Base-by-base conservation (phyloP, 2,888 invertebrate genomes). In the Dyspetes luteomarginatus region DNA sequence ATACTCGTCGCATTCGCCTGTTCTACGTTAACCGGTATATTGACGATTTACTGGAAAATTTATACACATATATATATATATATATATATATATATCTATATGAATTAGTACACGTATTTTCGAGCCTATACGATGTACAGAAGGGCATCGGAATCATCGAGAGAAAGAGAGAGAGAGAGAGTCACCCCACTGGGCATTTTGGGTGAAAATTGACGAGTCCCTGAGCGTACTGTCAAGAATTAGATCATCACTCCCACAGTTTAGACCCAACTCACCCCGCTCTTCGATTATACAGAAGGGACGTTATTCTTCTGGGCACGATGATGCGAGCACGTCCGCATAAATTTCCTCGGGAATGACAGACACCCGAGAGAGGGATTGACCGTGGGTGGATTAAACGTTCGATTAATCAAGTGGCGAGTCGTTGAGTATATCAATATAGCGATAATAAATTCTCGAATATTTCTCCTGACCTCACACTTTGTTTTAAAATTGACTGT, bases 181-280 rank as follows among this genome's bases (percentile, higher is more conserved):
- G 60, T 15, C 43, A 24, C 55, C 7, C 56, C 15, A 56, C 5
- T 30, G 50, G 73, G 41, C 56, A 73, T 77, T 81, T 76, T 69
- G 56, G 24, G 48, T 15, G 19, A 12, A 68, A 77, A 81, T 73
- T 19, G 41, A 68, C 81, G 30, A 68, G 22, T 68, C 65, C 41
- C 55, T 26, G 19, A 55, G 62, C 68, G 41, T 50, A 24, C 62
- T 73, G 77, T 77, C 77, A 77, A 73, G 76, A 81, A 81, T 81
- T 69, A 64, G 68, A 69, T 81, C 68, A 73, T 73, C 64, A 43
- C 48, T 56, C 3, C 55, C 43, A 55, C 24, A 65, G 15, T 30
- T 65, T 36, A 48, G 56, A 64, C 72, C 58, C n/a, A n/a, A 41
- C 64, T 72, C n/a, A n/a, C n/a, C n/a, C 64, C 77, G 48, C 48